Evolutionary conservation across 2,797 vertebrate species (phyloP).

Genomic region (Eidolon dupreanum): DNA sequence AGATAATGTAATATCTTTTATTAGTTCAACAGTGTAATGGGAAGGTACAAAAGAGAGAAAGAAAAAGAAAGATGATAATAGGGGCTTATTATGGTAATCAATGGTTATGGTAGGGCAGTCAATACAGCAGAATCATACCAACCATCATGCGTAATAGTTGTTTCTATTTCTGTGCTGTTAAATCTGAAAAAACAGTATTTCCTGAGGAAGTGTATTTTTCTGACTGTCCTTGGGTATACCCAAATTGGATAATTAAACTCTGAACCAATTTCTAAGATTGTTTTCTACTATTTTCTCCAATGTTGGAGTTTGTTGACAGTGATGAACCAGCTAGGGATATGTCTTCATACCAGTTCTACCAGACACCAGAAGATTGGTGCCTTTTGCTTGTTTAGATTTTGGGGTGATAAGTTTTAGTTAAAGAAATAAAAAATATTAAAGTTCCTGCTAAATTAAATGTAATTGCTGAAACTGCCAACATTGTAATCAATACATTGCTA

Average conservation of each 20-base stretch:
- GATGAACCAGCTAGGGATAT: neutral
- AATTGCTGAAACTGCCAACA: neutral
- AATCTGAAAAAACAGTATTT: slow-evolving; percentile 4
- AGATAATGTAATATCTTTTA: neutral
- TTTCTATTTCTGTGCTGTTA: neutral
- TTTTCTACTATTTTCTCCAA: neutral
- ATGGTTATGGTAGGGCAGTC: neutral
- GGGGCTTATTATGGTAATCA: neutral
- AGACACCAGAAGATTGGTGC: neutral
- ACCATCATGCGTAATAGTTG: neutral
- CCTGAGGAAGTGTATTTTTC: neutral
- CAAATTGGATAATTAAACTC: slow-evolving; percentile 30
- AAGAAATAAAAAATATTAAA: neutral
- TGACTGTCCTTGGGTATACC: neutral
- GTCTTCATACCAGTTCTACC: neutral
- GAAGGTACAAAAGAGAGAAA: neutral
- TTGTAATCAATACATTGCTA: too few relatives aligned
- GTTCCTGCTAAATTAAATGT: neutral
- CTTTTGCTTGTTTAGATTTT: slow-evolving; percentile 13
- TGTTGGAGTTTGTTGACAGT: neutral
- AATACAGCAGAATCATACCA: neutral
- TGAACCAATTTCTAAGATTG: neutral
- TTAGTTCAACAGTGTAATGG: neutral
- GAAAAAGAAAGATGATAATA: neutral
- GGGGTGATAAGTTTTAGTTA: neutral